Evolutionary conservation across 2,113 vertebrate species (phyloP).

Genomic region (Enhydra lutris): DNA sequence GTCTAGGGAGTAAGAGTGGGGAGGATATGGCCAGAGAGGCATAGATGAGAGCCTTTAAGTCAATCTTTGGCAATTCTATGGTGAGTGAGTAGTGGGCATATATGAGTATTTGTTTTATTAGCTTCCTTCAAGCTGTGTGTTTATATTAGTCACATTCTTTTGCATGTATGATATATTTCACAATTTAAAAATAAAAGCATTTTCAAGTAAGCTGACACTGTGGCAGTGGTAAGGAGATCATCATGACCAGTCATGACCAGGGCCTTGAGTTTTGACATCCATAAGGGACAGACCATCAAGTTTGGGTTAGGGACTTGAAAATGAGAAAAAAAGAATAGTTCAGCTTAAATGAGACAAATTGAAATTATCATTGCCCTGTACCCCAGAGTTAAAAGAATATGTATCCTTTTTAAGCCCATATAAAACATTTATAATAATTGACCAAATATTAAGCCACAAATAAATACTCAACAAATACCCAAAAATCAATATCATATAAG

Average conservation of each 20-base stretch:
- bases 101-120: background rate
- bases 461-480: background rate
- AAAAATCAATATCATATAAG: background rate
- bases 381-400: background rate
- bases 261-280: background rate
- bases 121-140: background rate
- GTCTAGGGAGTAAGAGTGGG: fast-evolving
- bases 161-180: background rate
- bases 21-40: background rate
- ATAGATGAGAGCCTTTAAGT: background rate
- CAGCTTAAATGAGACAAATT: background rate
- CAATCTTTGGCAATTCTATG: background rate
- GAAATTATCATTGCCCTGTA: background rate
- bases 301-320: background rate
- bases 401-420: background rate
- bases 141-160: background rate
- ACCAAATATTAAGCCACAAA: background rate
- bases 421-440: background rate
- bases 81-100: background rate
- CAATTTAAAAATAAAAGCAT: background rate
- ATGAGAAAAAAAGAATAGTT: background rate
- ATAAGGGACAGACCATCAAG: background rate
- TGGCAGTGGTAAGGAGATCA: background rate
- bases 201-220: background rate
- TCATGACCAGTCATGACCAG: background rate